phyloP scores from a whole-genome alignment of 2,888 invertebrate genomes.

The Xestia rhomboidea region DNA sequence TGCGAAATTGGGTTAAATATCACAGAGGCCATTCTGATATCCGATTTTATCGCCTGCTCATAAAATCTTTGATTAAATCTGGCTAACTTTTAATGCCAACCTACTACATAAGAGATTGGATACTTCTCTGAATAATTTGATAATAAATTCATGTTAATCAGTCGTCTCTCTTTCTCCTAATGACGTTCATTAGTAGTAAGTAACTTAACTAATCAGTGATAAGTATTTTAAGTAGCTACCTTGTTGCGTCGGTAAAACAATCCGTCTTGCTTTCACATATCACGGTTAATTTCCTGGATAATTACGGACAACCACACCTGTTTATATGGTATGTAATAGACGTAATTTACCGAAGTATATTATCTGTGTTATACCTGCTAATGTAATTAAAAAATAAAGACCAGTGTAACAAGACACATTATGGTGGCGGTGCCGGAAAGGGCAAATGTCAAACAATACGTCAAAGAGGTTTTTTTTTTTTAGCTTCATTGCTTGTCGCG shows the following conservation, averaged over 20 bases:
- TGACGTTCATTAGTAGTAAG: constrained; percentile 34
- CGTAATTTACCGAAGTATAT: constrained; percentile 64
- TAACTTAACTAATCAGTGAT: constrained; percentile 45
- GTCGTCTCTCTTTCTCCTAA: constrained; percentile 21
- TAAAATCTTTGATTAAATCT: constrained; percentile 56
- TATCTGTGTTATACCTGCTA: constrained; percentile 65
- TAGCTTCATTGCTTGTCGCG: background rate
- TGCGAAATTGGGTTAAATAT: constrained; percentile 48
- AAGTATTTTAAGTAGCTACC: constrained; percentile 2
- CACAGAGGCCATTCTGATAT: constrained; percentile 11
- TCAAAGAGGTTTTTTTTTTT: background rate
- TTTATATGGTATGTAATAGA: constrained; percentile 48
- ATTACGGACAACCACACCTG: constrained; percentile 44
- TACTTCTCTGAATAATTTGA: background rate
- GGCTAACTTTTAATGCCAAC: background rate
- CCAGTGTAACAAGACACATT: constrained; percentile 19
- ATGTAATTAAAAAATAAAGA: constrained; percentile 67
- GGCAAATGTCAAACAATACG: background rate
- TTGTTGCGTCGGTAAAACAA: constrained; percentile 45
- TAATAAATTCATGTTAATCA: constrained; percentile 16
- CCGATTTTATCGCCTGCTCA: constrained; percentile 42
- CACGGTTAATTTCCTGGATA: constrained; percentile 39
- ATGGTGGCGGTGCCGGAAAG: background rate
- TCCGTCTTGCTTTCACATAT: constrained; percentile 34
- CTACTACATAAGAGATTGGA: background rate